Evolutionary conservation across 2,113 vertebrate species (phyloP).

Genomic region (Laterallus jamaicensis): DNA sequence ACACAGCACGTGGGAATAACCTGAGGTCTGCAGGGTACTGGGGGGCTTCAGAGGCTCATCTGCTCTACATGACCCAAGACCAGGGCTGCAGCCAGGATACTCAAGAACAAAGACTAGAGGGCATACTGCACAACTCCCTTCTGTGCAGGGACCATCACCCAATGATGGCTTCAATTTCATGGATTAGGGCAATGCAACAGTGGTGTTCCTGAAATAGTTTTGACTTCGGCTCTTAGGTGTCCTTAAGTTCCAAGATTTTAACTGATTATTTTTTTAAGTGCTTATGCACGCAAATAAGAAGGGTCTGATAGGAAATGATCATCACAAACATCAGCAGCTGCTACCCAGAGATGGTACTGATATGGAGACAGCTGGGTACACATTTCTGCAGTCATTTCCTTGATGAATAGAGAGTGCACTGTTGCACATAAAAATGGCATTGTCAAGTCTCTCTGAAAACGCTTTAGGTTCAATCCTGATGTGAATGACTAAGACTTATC

Average conservation of each 20-base stretch:
- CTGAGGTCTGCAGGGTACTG: neutral
- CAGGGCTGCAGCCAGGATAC: neutral
- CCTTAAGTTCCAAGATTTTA: neutral
- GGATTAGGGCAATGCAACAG: neutral
- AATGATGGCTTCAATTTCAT: neutral
- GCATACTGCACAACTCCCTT: neutral
- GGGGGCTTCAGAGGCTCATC: neutral
- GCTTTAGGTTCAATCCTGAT: neutral
- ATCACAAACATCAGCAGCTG: conserved; percentile 56
- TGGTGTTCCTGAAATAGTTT: neutral
- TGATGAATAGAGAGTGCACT: conserved; percentile 58
- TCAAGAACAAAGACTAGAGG: neutral
- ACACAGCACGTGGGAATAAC: rapidly evolving
- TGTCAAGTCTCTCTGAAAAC: conserved; percentile 34
- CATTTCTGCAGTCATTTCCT: conserved; percentile 49
- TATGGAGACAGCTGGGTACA: conserved; percentile 57
- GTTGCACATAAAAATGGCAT: conserved; percentile 65
- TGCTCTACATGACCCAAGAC: neutral
- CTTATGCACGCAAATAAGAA: neutral
- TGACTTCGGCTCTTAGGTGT: neutral
- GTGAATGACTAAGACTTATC: neutral
- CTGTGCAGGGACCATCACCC: neutral
- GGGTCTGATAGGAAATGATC: conserved; percentile 15
- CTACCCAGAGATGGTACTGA: conserved; percentile 33
- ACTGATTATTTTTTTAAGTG: neutral